Percentiles rank a stretch among this genome's conserved stretches.
These are phyloP conservation scores for Patella vulgata DNA, from an alignment of 1,140 invertebrate genomes.

Conservation along the genomic window DNA sequence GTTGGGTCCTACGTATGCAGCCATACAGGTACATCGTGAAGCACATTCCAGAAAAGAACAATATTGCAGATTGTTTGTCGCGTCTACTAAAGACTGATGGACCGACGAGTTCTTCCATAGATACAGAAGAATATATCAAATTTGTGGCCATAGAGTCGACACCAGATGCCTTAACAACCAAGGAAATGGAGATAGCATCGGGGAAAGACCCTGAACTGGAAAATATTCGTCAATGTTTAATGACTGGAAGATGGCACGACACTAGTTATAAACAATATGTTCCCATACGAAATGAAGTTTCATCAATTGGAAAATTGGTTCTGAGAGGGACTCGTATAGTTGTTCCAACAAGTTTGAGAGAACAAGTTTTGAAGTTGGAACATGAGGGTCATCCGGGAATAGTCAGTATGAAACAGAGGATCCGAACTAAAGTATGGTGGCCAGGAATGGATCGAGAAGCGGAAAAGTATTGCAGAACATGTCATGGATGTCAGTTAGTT, in stretches of 20 bases:
- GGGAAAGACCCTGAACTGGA: slow-evolving; percentile 16
- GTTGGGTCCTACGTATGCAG: slow-evolving; percentile 30
- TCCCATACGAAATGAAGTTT: slow-evolving; percentile 22
- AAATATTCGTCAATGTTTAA: slow-evolving; percentile 10
- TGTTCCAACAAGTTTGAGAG: slow-evolving; percentile 10
- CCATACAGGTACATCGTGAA: slow-evolving; percentile 11
- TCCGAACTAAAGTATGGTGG: slow-evolving; percentile 39
- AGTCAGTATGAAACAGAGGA: slow-evolving; percentile 24
- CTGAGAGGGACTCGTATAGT: slow-evolving; percentile 27
- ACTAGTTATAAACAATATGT: slow-evolving; percentile 16
- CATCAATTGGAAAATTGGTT: slow-evolving; percentile 29
- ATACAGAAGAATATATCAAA: slow-evolving; percentile 16
- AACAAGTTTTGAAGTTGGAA: slow-evolving; percentile 21
- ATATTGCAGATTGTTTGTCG: slow-evolving; percentile 17
- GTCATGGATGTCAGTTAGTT: slow-evolving; percentile 32
- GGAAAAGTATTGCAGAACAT: slow-evolving; percentile 24
- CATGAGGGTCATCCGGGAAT: slow-evolving; percentile 34
- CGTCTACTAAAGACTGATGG: not conserved
- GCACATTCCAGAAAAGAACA: slow-evolving; percentile 8
- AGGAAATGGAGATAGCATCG: slow-evolving; percentile 21
- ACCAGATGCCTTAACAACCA: slow-evolving; percentile 12
- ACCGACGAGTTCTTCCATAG: not conserved
- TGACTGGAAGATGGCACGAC: slow-evolving; percentile 1
- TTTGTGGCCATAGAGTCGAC: slow-evolving; percentile 6
- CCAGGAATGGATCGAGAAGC: slow-evolving; percentile 34